Evolutionary conservation across 2,888 invertebrate species (phyloP).

Genomic region (Drosophila melanocephala): DNA sequence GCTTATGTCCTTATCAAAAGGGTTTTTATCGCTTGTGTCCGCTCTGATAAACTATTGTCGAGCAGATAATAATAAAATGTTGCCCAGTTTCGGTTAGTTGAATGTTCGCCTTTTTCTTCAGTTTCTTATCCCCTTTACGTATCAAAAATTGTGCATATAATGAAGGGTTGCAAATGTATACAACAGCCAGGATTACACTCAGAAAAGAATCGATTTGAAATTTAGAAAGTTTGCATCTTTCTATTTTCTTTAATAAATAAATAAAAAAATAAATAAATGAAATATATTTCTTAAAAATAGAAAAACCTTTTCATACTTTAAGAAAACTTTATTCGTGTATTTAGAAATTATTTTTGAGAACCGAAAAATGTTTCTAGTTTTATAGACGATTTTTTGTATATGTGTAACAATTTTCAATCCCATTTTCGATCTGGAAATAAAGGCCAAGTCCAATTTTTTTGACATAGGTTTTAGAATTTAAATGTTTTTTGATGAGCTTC

Average conservation of each 20-base stretch:
- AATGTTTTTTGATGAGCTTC: neutral
- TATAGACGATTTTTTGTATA: neutral
- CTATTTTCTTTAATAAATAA: neutral
- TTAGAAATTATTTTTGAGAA: neutral
- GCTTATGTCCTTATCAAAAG: constrained; percentile 70
- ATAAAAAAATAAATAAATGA: no score
- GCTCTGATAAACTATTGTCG: constrained; percentile 74
- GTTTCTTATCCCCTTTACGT: neutral
- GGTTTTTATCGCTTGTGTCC: constrained; percentile 63
- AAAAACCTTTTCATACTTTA: neutral
- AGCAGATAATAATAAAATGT: constrained; percentile 65
- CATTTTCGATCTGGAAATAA: neutral
- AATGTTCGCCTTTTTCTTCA: constrained; percentile 15
- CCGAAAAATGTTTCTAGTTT: neutral
- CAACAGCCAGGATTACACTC: neutral
- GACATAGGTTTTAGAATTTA: fast-evolving
- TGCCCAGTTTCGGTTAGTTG: constrained; percentile 53
- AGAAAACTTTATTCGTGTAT: neutral
- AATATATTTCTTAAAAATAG: neutral
- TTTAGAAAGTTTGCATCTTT: neutral
- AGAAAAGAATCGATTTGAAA: neutral
- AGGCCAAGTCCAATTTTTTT: neutral
- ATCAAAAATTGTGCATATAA: no score
- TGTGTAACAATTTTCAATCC: neutral
- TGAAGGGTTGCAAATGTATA: neutral